These are phyloP conservation scores for Antechinus stuartii DNA, from an alignment of 2,113 vertebrate species.

Conservation along the genomic window DNA sequence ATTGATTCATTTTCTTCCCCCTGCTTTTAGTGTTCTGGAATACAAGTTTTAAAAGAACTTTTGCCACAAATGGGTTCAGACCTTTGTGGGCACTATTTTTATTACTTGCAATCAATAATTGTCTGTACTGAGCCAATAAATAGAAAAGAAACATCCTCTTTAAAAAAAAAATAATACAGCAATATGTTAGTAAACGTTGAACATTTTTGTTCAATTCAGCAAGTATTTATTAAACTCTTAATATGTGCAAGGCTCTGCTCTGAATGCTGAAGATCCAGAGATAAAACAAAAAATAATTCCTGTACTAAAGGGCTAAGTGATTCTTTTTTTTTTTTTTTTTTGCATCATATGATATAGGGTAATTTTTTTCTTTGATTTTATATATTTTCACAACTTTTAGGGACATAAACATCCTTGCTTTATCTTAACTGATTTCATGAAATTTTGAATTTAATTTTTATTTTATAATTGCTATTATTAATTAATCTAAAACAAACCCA, in stretches of 20 bases:
- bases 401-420: slow-evolving; percentile 18
- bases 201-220: neutral
- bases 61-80: slow-evolving; percentile 36
- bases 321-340: neutral
- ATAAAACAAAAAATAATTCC: neutral
- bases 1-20: slow-evolving; percentile 14
- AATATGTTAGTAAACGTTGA: neutral
- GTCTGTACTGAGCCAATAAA: slow-evolving; percentile 18
- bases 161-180: neutral
- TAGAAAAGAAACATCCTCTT: neutral
- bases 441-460: neutral
- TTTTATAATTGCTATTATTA: slow-evolving; percentile 7
- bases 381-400: slow-evolving; percentile 13
- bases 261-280: neutral
- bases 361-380: neutral
- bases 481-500: neutral
- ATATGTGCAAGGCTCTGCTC: neutral
- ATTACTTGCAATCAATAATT: slow-evolving; percentile 32
- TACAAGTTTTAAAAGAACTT: slow-evolving; percentile 7
- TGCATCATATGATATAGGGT: neutral
- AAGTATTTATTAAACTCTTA: neutral
- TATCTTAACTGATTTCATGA: slow-evolving; percentile 29
- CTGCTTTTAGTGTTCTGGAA: neutral
- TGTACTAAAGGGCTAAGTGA: neutral
- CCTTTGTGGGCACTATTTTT: slow-evolving; percentile 29